Conservation (phyloP, 2,113 vertebrate species). For the Loxodonta africana region DNA sequence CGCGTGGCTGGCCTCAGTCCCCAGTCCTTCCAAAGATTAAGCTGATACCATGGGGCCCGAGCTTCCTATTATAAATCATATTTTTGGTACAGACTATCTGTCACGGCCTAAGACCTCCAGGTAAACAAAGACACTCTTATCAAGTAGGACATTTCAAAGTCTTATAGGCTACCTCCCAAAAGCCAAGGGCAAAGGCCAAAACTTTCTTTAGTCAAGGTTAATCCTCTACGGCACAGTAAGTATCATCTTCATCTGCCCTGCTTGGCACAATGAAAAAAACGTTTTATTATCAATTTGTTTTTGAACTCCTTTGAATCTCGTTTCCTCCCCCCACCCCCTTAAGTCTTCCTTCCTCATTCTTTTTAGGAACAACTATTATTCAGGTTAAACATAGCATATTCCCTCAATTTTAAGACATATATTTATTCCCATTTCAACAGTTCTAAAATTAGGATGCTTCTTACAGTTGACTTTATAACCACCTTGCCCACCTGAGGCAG, state of each 20-base stretch:
- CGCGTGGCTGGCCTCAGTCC: not conserved
- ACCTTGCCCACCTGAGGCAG: not conserved
- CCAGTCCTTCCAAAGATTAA: not conserved
- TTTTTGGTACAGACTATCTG: not conserved
- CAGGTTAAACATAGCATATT: not conserved
- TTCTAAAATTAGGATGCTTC: not conserved
- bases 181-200: not conserved
- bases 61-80: not conserved
- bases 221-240: not conserved
- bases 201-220: not conserved
- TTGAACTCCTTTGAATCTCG: not conserved
- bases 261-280: not conserved
- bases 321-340: no score
- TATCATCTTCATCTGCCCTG: not conserved
- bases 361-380: not conserved
- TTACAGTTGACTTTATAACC: no score
- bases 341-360: slow-evolving; percentile 21
- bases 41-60: not conserved
- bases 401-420: not conserved
- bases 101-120: not conserved
- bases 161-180: not conserved
- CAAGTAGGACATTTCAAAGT: not conserved
- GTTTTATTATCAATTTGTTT: not conserved
- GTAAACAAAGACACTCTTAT: not conserved
- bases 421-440: not conserved